phyloP scores from a whole-genome alignment of 2,888 invertebrate species.

The Callyntrura sp. region DNA sequence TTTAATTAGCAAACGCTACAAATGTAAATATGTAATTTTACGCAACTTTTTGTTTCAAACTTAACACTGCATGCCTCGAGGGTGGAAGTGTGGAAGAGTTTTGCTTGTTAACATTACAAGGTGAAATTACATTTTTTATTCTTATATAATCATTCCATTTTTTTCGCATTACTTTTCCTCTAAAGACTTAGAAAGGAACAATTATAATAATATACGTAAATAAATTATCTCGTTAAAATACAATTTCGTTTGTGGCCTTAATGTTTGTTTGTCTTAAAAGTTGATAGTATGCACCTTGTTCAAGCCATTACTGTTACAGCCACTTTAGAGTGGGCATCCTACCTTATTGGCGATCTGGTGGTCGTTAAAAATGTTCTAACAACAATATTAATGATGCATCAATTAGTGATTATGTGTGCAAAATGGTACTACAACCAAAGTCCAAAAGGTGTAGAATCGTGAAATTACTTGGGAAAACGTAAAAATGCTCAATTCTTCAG shows the following conservation, averaged over 20 bases:
- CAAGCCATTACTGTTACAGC: background rate
- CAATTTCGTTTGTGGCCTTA: background rate
- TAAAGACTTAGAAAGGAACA: conserved; percentile 36
- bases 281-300: background rate
- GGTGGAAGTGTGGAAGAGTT: conserved; percentile 64
- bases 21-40: conserved; percentile 68
- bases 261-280: background rate
- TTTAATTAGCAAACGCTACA: conserved; percentile 60
- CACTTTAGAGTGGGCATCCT: background rate
- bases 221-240: conserved; percentile 34
- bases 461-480: conserved; percentile 18
- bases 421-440: background rate
- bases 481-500: background rate
- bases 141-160: conserved; percentile 37
- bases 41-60: conserved; percentile 66
- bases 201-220: conserved; percentile 30
- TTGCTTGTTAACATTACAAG: conserved; percentile 50
- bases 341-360: background rate
- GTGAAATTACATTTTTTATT: conserved; percentile 69
- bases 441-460: conserved; percentile 3
- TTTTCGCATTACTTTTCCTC: background rate
- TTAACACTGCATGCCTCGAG: conserved; percentile 56
- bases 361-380: conserved; percentile 25
- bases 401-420: conserved; percentile 9
- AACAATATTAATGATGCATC: conserved; percentile 25